Evolutionary conservation across 2,797 vertebrate species (phyloP), one percentile per base, ranked within the genome.

Genomic region (Pipistrellus nathusii): DNA sequence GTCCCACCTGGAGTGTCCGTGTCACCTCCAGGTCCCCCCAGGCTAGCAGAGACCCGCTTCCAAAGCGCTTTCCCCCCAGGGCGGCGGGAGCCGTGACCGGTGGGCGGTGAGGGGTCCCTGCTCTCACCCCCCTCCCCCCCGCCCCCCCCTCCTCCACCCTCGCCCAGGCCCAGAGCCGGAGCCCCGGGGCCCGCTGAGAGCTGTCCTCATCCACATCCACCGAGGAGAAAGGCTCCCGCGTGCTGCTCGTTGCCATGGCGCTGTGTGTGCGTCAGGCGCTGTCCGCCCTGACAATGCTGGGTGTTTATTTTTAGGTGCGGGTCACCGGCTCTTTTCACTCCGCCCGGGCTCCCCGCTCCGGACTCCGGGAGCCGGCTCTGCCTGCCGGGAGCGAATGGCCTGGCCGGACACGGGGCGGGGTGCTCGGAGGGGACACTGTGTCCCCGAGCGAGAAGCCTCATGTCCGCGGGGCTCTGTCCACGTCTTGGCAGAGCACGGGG

Each of bases 241-340:
- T 94, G 97, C 96, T 96, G 95, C 93, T 87, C 91, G 17, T 98
- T 98, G 97, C 98, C 95, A 98, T 97, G 98, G 96, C 90, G 95
- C 95, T 38, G n/a, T 95, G 66, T 78, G 73, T 91, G 91, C 0
- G 0, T 97, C 96, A 96, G 95, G 92, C 95, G 32, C 97, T 87
- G 97, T 96, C 97, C 97, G 97, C 91, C 96, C 85, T 81, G 97
- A 98, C 98, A 97, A 96, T 25, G 91, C 97, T 97, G 95, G 96
- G 96, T 88, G 98, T 97, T 97, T 97, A 97, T 97, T 98, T 98
- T 98, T 94, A 98, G 98, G 96, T 98, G 88, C 2, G 84, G 97
- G 97, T 97, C 97, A 95, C 82, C 93, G 95, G 94, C 95, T 85
- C 94, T 94, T 97, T 97, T 97, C 96, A 90, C 94, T 90, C 25